Percentiles rank a stretch among this genome's conserved stretches.
phyloP scores from a whole-genome alignment of 1,140 invertebrate species.

The Papilio xuthus region DNA sequence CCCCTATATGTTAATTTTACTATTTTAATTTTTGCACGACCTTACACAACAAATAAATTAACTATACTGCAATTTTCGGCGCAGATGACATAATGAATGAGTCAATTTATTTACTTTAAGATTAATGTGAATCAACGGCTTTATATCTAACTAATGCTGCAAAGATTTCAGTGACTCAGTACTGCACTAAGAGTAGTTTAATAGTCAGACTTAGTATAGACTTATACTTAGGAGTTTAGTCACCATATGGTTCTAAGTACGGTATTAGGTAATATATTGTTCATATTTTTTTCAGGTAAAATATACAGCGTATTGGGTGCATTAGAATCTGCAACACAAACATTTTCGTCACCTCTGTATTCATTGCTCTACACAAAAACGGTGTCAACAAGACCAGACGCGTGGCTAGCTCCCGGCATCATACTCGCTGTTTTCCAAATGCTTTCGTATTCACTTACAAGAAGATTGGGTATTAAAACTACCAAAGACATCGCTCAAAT shows the following conservation, averaged over 20 bases:
- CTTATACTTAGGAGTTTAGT: neutral
- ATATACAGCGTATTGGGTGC: conserved; percentile 77
- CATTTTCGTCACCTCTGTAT: conserved; percentile 68
- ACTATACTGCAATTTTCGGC: neutral
- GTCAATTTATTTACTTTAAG: neutral
- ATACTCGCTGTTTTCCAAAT: conserved; percentile 67
- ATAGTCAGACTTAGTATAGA: too few relatives aligned
- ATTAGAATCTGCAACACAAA: conserved; percentile 74
- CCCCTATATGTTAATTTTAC: too few relatives aligned
- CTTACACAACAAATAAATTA: neutral
- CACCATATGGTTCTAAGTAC: neutral
- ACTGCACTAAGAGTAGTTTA: neutral
- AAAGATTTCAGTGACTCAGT: neutral
- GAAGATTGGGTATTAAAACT: conserved; percentile 49
- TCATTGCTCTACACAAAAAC: conserved; percentile 73
- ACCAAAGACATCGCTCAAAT: conserved; percentile 37
- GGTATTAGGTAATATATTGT: neutral
- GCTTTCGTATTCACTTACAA: conserved; percentile 59
- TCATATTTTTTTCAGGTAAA: conserved; percentile 70
- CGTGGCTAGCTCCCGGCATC: conserved; percentile 72
- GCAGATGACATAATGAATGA: neutral
- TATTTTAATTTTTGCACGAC: neutral
- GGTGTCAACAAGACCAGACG: conserved; percentile 65
- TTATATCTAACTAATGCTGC: neutral
- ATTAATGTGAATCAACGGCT: neutral